phyloP scores from a whole-genome alignment of 1,140 invertebrate genomes.

The Melitaea cinxia region DNA sequence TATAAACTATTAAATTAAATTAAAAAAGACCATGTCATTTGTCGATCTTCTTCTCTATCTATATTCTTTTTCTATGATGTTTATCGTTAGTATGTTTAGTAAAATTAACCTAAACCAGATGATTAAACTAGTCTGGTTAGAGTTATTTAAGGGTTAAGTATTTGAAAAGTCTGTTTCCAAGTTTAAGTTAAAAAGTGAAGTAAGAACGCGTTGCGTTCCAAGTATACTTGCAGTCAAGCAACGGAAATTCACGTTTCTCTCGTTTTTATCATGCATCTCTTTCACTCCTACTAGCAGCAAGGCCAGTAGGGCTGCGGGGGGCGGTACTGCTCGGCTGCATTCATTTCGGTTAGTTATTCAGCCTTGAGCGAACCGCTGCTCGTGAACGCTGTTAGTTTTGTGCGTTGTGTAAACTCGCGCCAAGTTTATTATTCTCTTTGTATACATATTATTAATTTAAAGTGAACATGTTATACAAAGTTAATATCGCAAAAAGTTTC shows the following conservation, averaged over 20 bases:
- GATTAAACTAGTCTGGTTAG: too few relatives aligned
- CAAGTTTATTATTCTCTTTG: slow-evolving; percentile 51
- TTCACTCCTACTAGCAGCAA: slow-evolving; percentile 25
- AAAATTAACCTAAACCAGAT: too few relatives aligned
- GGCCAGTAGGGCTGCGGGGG: slow-evolving; percentile 22
- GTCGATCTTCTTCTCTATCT: too few relatives aligned
- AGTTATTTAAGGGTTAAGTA: too few relatives aligned
- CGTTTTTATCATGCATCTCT: slow-evolving; percentile 29
- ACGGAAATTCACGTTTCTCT: slow-evolving; percentile 39
- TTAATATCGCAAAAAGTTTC: slow-evolving; percentile 2
- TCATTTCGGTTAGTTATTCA: slow-evolving; percentile 43
- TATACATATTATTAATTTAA: too few relatives aligned
- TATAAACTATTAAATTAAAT: too few relatives aligned
- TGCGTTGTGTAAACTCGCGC: slow-evolving; percentile 55
- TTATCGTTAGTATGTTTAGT: too few relatives aligned
- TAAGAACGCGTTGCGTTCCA: slow-evolving; percentile 22
- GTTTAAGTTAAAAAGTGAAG: slow-evolving; percentile 29
- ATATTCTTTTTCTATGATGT: too few relatives aligned
- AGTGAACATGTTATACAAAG: slow-evolving; percentile 33
- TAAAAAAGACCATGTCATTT: too few relatives aligned
- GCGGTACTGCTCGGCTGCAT: slow-evolving; percentile 38
- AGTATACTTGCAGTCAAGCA: slow-evolving; percentile 26
- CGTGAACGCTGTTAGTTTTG: slow-evolving; percentile 40
- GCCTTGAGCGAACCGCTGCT: slow-evolving; percentile 64
- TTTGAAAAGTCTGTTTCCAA: neutral